phyloP scores from a whole-genome alignment of 2,797 vertebrate species.

The Labeo calbasu region DNA sequence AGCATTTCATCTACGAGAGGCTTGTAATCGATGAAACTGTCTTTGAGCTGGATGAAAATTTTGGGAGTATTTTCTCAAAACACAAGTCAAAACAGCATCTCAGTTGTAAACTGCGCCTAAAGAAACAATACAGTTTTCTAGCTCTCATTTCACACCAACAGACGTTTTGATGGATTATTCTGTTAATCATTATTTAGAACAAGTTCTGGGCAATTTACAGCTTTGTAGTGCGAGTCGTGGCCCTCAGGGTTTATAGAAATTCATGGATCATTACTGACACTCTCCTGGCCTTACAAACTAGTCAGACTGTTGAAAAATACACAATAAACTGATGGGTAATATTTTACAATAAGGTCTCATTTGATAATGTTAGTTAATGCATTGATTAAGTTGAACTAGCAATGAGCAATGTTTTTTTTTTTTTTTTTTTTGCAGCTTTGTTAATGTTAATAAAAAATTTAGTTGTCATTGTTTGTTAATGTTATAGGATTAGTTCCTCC shows the following conservation, averaged over 20 bases:
- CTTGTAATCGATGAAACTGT: slow-evolving; percentile 7
- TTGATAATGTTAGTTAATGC: slow-evolving; percentile 3
- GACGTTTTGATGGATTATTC: slow-evolving; percentile 5
- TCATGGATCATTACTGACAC: background rate
- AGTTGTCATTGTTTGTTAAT: background rate
- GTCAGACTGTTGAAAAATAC: slow-evolving; percentile 27
- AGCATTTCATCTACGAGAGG: slow-evolving; percentile 11
- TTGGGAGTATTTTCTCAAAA: background rate
- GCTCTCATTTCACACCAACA: slow-evolving; percentile 16
- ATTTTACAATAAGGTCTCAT: background rate
- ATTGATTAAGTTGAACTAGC: background rate
- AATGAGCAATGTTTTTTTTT: background rate
- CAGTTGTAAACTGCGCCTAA: background rate
- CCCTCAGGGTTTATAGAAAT: slow-evolving; percentile 13
- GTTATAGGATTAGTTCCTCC: background rate
- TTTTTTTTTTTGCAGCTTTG: background rate
- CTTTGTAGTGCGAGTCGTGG: background rate
- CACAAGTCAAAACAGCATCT: background rate
- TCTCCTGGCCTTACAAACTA: slow-evolving; percentile 29
- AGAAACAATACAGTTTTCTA: background rate
- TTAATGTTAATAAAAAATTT: background rate
- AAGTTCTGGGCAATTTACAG: background rate
- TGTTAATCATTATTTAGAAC: slow-evolving; percentile 1
- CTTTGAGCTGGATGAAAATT: background rate
- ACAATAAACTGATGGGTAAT: background rate